Percentiles rank a stretch among this genome's conserved stretches.
phyloP scores from a whole-genome alignment of 2,888 invertebrate species.

The Polydrusus cervinus region DNA sequence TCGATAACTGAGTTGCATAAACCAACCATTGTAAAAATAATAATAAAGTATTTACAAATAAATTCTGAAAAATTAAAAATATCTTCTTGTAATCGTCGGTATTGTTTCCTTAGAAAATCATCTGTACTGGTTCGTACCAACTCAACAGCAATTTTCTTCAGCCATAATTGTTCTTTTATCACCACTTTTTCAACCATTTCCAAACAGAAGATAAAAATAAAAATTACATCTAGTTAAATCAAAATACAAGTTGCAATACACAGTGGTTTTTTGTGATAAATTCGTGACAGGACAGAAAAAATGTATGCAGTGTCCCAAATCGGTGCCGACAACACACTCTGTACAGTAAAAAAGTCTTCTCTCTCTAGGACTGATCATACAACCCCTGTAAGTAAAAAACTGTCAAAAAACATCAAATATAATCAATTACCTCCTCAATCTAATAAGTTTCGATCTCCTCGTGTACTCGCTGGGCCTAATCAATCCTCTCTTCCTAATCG shows the following conservation, averaged over 20 bases:
- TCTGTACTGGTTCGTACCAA: not conserved
- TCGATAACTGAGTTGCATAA: too few species aligned
- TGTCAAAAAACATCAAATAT: conserved; percentile 39
- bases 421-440: conserved; percentile 70
- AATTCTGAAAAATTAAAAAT: not conserved
- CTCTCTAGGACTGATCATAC: not conserved
- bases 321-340: conserved; percentile 19
- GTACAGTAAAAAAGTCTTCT: not conserved
- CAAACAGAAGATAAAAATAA: conserved; percentile 1
- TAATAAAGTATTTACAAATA: not conserved
- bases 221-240: not conserved
- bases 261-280: conserved; percentile 14
- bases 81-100: not conserved
- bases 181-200: not conserved
- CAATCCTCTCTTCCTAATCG: conserved; percentile 73
- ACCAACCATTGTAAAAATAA: too few species aligned
- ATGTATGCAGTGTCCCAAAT: conserved; percentile 4
- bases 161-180: not conserved
- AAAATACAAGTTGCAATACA: conserved; percentile 20
- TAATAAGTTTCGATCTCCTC: conserved; percentile 70
- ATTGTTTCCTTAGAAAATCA: not conserved
- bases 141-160: not conserved
- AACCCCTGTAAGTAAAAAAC: conserved; percentile 17
- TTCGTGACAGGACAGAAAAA: conserved; percentile 2
- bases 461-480: conserved; percentile 67